Evolutionary conservation across 2,113 vertebrate genomes (phyloP).

Genomic region (Arvicanthis niloticus): DNA sequence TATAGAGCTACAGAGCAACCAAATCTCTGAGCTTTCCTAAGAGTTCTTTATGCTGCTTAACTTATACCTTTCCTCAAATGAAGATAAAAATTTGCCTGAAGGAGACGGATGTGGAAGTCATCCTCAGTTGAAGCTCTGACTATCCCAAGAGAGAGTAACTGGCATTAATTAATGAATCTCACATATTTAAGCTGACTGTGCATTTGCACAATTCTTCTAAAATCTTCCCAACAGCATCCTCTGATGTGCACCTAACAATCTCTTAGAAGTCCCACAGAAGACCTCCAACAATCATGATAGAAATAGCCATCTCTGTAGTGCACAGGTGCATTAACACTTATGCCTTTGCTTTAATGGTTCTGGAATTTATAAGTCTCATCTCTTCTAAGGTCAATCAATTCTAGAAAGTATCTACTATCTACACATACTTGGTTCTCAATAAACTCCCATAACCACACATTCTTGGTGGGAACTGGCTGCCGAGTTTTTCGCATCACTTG

Average conservation of each 20-base stretch:
- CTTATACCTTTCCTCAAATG: background rate
- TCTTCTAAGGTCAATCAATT: background rate
- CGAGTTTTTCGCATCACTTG: constrained; percentile 27
- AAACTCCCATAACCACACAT: constrained; percentile 35
- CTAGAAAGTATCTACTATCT: background rate
- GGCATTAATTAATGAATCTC: constrained; percentile 63
- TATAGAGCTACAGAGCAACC: background rate
- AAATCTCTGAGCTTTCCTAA: constrained; percentile 30
- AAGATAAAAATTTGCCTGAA: constrained; percentile 26
- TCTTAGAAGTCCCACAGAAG: constrained; percentile 49
- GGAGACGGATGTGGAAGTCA: constrained; percentile 46
- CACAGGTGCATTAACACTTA: background rate
- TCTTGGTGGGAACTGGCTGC: constrained; percentile 32
- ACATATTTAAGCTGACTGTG: constrained; percentile 59
- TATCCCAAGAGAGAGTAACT: constrained; percentile 60
- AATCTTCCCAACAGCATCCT: constrained; percentile 54
- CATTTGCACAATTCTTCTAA: constrained; percentile 52
- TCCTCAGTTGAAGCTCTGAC: constrained; percentile 9
- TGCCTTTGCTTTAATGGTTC: background rate
- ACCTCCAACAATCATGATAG: background rate
- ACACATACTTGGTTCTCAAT: constrained; percentile 23
- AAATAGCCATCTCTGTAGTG: constrained; percentile 39
- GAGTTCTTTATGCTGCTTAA: background rate
- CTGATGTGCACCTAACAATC: constrained; percentile 24
- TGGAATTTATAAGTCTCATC: background rate